Evolutionary conservation across 2,797 vertebrate species (phyloP).

Genomic region (Sebastes matsubarae): DNA sequence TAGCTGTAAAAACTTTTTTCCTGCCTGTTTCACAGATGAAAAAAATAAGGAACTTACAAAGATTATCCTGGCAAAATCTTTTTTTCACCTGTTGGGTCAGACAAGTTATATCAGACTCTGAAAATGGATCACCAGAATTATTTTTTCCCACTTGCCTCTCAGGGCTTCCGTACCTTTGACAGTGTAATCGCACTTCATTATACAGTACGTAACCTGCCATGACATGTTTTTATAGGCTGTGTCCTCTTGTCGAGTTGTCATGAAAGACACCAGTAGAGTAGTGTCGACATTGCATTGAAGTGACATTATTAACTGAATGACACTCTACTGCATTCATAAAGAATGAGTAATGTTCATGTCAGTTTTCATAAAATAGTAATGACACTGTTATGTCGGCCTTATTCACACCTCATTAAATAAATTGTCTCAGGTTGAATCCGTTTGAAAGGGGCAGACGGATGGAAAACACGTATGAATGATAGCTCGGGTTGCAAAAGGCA

Average conservation of each 20-base stretch:
- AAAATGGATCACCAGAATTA: no score
- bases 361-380: conserved; percentile 16
- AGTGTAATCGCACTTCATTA: background rate
- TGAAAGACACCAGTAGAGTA: background rate
- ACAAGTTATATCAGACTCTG: background rate
- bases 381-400: background rate
- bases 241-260: background rate
- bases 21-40: background rate
- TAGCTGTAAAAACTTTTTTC: no score
- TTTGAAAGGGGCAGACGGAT: background rate
- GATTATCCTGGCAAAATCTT: background rate
- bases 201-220: background rate
- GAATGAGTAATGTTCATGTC: conserved; percentile 2
- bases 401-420: conserved; percentile 19
- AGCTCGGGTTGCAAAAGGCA: background rate
- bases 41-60: background rate
- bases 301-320: background rate
- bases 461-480: background rate
- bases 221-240: background rate
- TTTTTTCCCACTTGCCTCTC: background rate
- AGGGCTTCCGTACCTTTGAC: background rate
- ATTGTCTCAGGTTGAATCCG: background rate
- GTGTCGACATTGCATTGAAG: background rate
- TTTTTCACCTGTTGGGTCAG: background rate
- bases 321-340: conserved; percentile 1